Conservation (phyloP, 2,113 vertebrate species). For the Empidonax traillii region DNA sequence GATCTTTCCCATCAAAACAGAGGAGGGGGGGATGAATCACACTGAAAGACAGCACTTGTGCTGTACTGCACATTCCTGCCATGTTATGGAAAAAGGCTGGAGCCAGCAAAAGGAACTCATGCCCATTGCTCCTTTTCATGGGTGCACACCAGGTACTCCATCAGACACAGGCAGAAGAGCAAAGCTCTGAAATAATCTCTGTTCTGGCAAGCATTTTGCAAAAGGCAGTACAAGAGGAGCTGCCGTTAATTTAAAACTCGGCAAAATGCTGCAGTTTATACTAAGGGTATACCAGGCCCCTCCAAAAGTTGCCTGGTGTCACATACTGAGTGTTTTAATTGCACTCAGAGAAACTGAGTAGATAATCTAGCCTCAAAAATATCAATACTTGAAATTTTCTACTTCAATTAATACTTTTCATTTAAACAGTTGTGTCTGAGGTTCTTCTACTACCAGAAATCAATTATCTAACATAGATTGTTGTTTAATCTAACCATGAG, state of each 20-base stretch:
- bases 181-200: not conserved
- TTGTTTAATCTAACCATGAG: not conserved
- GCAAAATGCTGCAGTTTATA: not conserved
- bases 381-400: not conserved
- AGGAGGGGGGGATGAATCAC: not conserved
- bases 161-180: not conserved
- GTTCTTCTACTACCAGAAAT: not conserved
- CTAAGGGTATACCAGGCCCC: not conserved
- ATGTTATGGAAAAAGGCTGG: not conserved
- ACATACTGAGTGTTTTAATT: not conserved
- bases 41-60: not conserved
- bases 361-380: not conserved
- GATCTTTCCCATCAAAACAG: not conserved
- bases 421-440: not conserved
- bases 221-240: not conserved
- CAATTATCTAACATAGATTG: not conserved
- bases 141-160: not conserved
- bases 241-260: not conserved
- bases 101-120: not conserved
- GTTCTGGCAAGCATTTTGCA: not conserved
- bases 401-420: not conserved
- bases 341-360: not conserved
- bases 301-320: not conserved
- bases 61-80: not conserved
- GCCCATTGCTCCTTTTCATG: not conserved